Evolutionary conservation across 2,113 vertebrate species (phyloP).

Genomic region (Grantiella picta): DNA sequence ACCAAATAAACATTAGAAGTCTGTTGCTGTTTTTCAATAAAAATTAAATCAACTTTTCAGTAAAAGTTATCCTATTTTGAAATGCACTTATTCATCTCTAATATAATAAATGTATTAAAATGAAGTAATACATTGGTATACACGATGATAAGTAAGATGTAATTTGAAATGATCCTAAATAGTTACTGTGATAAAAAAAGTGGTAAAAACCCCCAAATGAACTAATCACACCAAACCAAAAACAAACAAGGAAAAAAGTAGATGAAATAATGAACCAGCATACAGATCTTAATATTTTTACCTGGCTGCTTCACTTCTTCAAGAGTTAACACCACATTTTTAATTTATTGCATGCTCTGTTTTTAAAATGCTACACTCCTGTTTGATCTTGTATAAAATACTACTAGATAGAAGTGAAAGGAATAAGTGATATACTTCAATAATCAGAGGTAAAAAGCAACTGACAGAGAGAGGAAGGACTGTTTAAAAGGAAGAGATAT

Average conservation of each 20-base stretch:
- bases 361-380: background rate
- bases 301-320: background rate
- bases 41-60: background rate
- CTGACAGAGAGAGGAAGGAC: accelerated
- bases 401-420: background rate
- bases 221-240: background rate
- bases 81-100: background rate
- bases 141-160: background rate
- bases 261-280: background rate
- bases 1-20: background rate
- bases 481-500: background rate
- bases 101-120: background rate
- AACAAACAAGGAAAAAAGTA: background rate
- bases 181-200: background rate
- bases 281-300: background rate
- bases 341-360: background rate
- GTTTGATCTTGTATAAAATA: background rate
- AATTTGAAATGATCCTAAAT: background rate
- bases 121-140: background rate
- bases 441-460: background rate
- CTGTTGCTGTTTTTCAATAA: background rate
- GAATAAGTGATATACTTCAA: background rate
- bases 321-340: background rate
- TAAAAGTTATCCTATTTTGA: background rate
- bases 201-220: background rate